Evolutionary conservation across 2,113 vertebrate species (phyloP), one percentile per base, ranked within the genome.

Genomic region (Gracilinanus agilis): DNA sequence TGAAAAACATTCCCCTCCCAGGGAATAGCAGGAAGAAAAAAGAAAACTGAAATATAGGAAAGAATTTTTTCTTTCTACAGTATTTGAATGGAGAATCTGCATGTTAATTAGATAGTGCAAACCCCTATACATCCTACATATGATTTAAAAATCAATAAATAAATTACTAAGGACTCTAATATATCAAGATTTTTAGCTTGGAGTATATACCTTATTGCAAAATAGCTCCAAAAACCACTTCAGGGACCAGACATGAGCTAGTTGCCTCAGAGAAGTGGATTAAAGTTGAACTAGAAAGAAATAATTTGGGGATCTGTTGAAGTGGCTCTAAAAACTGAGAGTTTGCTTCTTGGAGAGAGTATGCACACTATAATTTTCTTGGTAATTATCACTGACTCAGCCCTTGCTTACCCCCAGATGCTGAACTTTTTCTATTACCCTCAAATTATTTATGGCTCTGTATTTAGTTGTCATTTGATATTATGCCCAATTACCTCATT

Each of bases 381-480:
- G 89, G 90, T 95, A 93, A 92, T 83, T 67, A 12, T 67, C 34
- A 67, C 27, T 16, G 27, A 25, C 83, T 55, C 53, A 90, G 90
- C 92, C 90, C 88, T 95, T 95, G 89, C 27, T 67, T 27, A 29
- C 11, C 58, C 27, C 27, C 29, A 67, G 11, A 29, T 67, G 58
- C 29, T 27, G 24, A 58, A 27, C 56, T 67, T 67, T 34, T 67
- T 67, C 58, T 49, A 67, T 67, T 67, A 29, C 27, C 11, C 27
- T 34, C 58, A 67, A 67, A 67, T 67, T 34, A 61, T 56, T 93
- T 9, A 0, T 61, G 61, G 75, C 92, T 94, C 88, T 93, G 56
- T 90, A 88, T 90, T 94, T 95, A 91, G 88, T 58, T 95, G 53
- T 89, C 94, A 54, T 55, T 96, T 90, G 92, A 96, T 9, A 83